phyloP scores from a whole-genome alignment of 2,888 invertebrate genomes.

The Gortyna flavago region DNA sequence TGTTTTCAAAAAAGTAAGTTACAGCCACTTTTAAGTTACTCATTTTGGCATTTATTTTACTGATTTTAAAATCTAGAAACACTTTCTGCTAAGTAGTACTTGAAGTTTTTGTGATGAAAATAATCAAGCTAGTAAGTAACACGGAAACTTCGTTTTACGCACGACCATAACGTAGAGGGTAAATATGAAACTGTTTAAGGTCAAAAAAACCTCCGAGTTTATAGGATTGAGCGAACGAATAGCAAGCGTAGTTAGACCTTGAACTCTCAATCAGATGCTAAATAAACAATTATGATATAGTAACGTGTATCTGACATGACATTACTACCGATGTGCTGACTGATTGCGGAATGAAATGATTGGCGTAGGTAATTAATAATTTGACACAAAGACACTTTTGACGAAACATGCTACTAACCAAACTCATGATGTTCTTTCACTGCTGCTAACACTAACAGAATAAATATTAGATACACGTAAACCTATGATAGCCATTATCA shows the following conservation, averaged over 20 bases:
- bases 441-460: conserved; percentile 29
- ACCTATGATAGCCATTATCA: conserved; percentile 34
- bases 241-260: conserved; percentile 28
- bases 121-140: conserved; percentile 20
- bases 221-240: conserved; percentile 12
- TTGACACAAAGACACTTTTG: conserved; percentile 35
- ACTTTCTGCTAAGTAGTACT: conserved; percentile 20
- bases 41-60: conserved; percentile 67
- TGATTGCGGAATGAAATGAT: conserved; percentile 18
- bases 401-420: conserved; percentile 68
- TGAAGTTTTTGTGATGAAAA: conserved; percentile 3
- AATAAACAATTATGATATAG: not conserved
- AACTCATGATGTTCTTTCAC: conserved; percentile 68
- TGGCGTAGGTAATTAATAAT: conserved; percentile 5
- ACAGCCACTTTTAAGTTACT: conserved; percentile 78
- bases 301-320: conserved; percentile 7
- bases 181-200: conserved; percentile 44
- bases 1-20: conserved; percentile 73
- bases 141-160: conserved; percentile 28
- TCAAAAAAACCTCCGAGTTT: conserved; percentile 32
- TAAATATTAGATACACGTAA: conserved; percentile 33
- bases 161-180: conserved; percentile 50
- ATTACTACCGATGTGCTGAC: not conserved
- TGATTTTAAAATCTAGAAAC: not conserved
- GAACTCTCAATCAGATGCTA: conserved; percentile 36